Evolutionary conservation across 1,140 invertebrate species (phyloP).

Genomic region (Apis laboriosa): DNA sequence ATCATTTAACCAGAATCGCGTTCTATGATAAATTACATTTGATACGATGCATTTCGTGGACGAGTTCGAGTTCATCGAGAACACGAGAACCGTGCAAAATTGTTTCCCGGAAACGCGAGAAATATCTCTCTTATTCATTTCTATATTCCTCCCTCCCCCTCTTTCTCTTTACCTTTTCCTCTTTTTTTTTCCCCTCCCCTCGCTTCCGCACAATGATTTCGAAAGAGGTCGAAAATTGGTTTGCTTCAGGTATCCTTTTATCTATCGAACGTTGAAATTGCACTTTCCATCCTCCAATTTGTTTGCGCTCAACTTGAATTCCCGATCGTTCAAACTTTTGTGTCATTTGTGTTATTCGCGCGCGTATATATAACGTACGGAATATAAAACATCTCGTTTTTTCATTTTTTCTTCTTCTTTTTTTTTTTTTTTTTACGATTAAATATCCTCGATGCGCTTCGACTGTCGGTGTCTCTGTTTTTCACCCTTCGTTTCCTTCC

Average conservation of each 20-base stretch:
- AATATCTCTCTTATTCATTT: neutral
- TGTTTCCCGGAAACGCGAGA: neutral
- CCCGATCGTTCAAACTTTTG: neutral
- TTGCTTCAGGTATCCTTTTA: slow-evolving; percentile 45
- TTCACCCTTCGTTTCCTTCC: neutral
- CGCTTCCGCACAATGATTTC: neutral
- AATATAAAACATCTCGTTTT: neutral
- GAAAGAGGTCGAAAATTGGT: slow-evolving; percentile 47
- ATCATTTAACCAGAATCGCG: no score
- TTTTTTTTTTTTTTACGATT: no score
- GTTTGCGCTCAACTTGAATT: slow-evolving; percentile 15
- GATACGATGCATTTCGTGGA: slow-evolving; percentile 30
- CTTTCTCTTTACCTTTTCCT: neutral
- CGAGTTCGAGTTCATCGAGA: slow-evolving; percentile 29
- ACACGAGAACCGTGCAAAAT: neutral
- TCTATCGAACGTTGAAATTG: slow-evolving; percentile 32
- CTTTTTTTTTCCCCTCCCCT: neutral
- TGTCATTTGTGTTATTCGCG: neutral
- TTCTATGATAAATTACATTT: slow-evolving; percentile 42
- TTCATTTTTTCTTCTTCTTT: neutral
- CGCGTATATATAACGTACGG: neutral
- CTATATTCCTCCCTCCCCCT: no score
- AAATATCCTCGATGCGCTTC: neutral
- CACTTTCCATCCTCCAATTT: slow-evolving; percentile 27
- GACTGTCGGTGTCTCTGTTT: neutral